Conservation (phyloP, 2,797 vertebrate genomes). For the Pseudomugil tenellus region DNA sequence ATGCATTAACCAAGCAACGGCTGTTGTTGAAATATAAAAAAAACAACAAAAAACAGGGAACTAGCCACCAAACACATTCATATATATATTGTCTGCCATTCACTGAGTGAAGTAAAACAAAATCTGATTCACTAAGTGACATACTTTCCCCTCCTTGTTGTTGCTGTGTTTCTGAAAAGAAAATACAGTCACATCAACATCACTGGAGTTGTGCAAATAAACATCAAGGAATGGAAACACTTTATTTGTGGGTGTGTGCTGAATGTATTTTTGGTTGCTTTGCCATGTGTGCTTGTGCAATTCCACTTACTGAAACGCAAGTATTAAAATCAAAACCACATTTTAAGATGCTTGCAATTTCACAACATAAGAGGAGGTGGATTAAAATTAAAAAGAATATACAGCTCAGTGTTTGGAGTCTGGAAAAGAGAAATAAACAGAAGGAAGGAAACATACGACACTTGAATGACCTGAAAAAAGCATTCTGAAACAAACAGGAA, state of each 20-base stretch:
- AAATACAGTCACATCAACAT: constrained; percentile 83
- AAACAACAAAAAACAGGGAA: constrained; percentile 42
- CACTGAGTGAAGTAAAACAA: constrained; percentile 63
- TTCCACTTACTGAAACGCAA: constrained; percentile 40
- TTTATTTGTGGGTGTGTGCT: constrained; percentile 26
- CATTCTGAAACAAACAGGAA: not conserved
- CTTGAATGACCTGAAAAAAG: constrained; percentile 5
- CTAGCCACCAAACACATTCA: constrained; percentile 55
- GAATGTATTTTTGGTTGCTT: constrained; percentile 10
- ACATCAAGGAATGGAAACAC: constrained; percentile 65
- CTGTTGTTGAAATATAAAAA: constrained; percentile 45
- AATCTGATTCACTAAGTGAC: constrained; percentile 80
- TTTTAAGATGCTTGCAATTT: constrained; percentile 39
- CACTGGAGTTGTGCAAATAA: constrained; percentile 69
- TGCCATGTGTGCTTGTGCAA: constrained; percentile 33
- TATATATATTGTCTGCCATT: constrained; percentile 60
- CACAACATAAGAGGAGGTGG: constrained; percentile 26
- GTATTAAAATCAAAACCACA: constrained; percentile 29
- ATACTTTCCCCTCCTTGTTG: constrained; percentile 86
- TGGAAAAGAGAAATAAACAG: constrained; percentile 21
- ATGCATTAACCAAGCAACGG: constrained; percentile 43
- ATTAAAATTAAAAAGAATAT: constrained; percentile 10
- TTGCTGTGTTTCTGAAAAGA: constrained; percentile 87
- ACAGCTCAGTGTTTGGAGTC: constrained; percentile 11
- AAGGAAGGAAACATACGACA: constrained; percentile 10